Base-by-base conservation (phyloP, 1,140 invertebrate species). In the Drosophila pallidifrons region DNA sequence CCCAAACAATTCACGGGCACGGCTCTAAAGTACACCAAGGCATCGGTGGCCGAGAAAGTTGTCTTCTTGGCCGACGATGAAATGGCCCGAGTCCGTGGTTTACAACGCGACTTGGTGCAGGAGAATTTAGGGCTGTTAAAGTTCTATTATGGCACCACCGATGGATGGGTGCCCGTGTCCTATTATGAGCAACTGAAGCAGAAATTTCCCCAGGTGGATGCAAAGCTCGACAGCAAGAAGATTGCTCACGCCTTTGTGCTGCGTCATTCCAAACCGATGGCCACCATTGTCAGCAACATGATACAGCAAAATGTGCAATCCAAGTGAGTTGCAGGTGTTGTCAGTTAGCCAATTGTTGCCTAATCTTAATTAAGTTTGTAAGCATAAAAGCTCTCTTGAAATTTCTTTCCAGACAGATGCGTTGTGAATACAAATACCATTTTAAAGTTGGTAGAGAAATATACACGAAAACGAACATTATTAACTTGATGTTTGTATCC, bases 241-340 rank as follows among this genome's bases (percentile, higher is more conserved):
- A 95, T 95, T 82, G 92, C 94, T 25, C 97, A 98, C 93, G 94
- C 96, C 1, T 98, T 97, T 94, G 96, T 97, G 7, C 83, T 98
- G 15, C 93, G 93, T 1, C 81, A 93, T 73, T 94, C 95, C 10
- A 82, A 93, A 20, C 93, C 94, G 71, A 94, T 97, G 93, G 96
- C 95, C 5, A 78, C 80, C 1, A 93, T 95, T 32, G 93, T 96
- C 13, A 93, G 93, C 6, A 93, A 94, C 65, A 93, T 94, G 92
- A 95, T 96, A 61, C 83, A 91, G 30, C 78, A 93, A 65, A 68
- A 89, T 71, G 51, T 82, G 5, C n/a, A 49, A 0, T 72, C 41
- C n/a, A 5, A 43, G 3, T 43, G 41, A 43, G 57, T 8, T 25
- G 15, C 38, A 55, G 5, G 20, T 6, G 1, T 28, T 3, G 35